Evolutionary conservation across 2,797 vertebrate species (phyloP).

Genomic region (Mycteria americana): DNA sequence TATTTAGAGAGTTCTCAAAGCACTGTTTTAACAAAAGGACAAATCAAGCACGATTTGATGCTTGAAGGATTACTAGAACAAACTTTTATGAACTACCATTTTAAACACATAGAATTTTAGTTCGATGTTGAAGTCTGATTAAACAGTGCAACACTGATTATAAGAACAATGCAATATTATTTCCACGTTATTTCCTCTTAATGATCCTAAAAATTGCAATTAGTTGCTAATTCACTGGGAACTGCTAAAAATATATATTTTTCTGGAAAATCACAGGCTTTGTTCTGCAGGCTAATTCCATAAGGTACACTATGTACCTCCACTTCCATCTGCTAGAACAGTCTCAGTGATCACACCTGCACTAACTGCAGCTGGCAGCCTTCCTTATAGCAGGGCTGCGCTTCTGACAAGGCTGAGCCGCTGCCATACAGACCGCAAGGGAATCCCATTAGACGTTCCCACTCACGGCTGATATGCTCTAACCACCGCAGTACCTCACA

Average conservation of each 20-base stretch:
- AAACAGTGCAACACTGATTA: not conserved
- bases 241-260: not conserved
- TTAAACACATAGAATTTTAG: not conserved
- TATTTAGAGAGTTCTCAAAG: not conserved
- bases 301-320: not conserved
- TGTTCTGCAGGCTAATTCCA: not conserved
- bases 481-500: not conserved
- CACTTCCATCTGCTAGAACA: not conserved
- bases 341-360: not conserved
- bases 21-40: not conserved
- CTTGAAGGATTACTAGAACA: not conserved
- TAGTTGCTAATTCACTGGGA: not conserved
- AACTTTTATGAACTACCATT: not conserved
- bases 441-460: accelerated
- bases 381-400: accelerated
- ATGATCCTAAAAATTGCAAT: not conserved
- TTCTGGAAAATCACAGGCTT: not conserved
- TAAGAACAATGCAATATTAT: not conserved
- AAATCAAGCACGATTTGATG: not conserved
- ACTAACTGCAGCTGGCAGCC: not conserved
- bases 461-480: accelerated
- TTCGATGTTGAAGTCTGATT: not conserved
- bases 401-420: not conserved
- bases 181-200: not conserved
- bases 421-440: not conserved